phyloP scores from a whole-genome alignment of 2,888 invertebrate genomes.

The Hipparchia semele region DNA sequence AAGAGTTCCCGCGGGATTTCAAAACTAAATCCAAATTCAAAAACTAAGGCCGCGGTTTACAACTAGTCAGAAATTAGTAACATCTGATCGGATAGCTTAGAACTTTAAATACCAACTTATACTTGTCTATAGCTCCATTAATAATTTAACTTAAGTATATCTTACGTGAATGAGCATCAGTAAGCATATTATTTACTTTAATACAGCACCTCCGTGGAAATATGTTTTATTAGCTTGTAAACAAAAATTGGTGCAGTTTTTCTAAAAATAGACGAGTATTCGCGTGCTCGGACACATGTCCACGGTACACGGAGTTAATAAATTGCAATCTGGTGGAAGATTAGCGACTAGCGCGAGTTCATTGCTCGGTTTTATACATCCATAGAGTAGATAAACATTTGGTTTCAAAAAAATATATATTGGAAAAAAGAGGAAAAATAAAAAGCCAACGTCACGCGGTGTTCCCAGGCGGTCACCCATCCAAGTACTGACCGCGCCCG shows the following conservation, averaged over 20 bases:
- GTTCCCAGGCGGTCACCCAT: slow-evolving; percentile 64
- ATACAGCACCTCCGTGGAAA: neutral
- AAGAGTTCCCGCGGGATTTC: too few species aligned
- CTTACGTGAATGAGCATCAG: too few species aligned
- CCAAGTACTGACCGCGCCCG: slow-evolving; percentile 78
- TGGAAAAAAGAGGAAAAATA: neutral
- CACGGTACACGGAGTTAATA: slow-evolving; percentile 53
- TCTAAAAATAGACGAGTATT: slow-evolving; percentile 22
- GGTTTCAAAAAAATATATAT: neutral
- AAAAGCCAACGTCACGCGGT: too few species aligned
- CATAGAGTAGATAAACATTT: slow-evolving; percentile 51
- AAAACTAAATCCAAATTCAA: too few species aligned
- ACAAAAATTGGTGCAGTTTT: slow-evolving; percentile 16
- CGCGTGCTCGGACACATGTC: slow-evolving; percentile 41
- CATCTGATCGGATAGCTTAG: too few species aligned
- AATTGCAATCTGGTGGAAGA: slow-evolving; percentile 65
- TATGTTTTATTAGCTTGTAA: neutral
- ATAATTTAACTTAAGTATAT: too few species aligned
- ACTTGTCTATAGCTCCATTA: too few species aligned
- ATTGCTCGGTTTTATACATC: slow-evolving; percentile 50
- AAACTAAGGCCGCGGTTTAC: too few species aligned
- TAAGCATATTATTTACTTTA: too few species aligned
- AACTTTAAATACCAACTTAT: too few species aligned
- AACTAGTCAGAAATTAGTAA: too few species aligned
- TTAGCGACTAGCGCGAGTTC: slow-evolving; percentile 55